Evolutionary conservation across 2,797 vertebrate species (phyloP).

Genomic region (Pseudotriccus pelzelni): DNA sequence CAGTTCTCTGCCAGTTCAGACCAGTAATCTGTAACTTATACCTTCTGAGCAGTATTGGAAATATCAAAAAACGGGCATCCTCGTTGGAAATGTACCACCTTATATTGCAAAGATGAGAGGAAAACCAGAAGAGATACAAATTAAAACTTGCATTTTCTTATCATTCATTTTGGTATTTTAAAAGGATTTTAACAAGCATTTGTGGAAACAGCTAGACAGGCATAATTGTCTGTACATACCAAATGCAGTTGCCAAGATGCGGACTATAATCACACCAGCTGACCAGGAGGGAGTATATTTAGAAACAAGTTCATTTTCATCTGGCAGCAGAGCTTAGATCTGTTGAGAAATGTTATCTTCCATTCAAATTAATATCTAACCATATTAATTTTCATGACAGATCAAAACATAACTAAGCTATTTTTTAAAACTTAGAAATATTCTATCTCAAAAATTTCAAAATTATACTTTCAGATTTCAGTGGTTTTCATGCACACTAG

Average conservation of each 20-base stretch:
- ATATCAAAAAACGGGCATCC: not conserved
- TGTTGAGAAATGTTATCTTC: not conserved
- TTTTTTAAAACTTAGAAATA: not conserved
- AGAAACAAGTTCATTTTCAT: conserved; percentile 6
- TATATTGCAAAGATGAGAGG: not conserved
- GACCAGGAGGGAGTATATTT: not conserved
- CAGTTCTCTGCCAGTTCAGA: not conserved
- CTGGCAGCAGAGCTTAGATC: not conserved
- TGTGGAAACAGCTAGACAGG: not conserved
- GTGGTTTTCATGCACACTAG: not conserved
- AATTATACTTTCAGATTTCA: not conserved
- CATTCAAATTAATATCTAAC: not conserved
- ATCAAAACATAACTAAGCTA: not conserved
- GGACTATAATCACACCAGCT: not conserved
- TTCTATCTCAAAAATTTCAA: not conserved
- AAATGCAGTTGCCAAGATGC: not conserved
- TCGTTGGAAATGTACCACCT: not conserved
- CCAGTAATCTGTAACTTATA: not conserved
- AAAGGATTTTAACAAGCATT: not conserved
- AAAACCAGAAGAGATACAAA: not conserved
- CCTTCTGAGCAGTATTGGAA: not conserved
- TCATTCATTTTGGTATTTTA: not conserved
- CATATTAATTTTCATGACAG: not conserved
- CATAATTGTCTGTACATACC: not conserved
- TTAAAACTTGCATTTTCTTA: not conserved